A percentile compares a stretch with the other conserved stretches of the same genome.
phyloP scores from a whole-genome alignment of 1,140 invertebrate genomes.

The Sitophilus oryzae region DNA sequence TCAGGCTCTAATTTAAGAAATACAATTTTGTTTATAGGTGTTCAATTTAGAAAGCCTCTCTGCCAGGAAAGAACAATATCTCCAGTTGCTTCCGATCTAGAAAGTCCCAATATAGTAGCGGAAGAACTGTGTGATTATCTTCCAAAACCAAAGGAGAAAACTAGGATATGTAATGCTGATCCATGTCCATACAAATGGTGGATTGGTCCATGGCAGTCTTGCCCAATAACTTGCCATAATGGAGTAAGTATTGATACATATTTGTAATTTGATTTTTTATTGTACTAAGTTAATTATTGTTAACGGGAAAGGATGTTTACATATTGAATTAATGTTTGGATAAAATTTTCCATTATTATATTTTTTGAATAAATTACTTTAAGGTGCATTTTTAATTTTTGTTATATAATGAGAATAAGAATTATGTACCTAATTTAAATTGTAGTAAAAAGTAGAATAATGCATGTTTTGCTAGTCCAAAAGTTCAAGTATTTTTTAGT shows the following conservation, averaged over 20 bases:
- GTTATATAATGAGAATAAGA: no score
- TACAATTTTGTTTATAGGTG: conserved; percentile 25
- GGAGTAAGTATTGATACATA: conserved; percentile 28
- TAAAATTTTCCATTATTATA: no score
- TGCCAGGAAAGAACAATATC: conserved; percentile 60
- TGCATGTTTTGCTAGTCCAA: no score
- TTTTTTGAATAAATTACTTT: no score
- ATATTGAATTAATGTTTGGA: no score
- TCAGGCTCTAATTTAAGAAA: background rate
- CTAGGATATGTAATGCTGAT: conserved; percentile 60
- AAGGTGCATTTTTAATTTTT: no score
- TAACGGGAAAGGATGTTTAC: no score
- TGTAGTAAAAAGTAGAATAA: no score
- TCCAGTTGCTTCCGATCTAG: conserved; percentile 33
- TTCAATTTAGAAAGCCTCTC: conserved; percentile 55
- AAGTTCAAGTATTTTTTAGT: no score
- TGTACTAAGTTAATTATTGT: background rate
- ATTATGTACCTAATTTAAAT: no score
- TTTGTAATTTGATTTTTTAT: background rate
- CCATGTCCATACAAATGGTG: conserved; percentile 73
- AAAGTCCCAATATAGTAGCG: conserved; percentile 52
- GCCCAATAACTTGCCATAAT: conserved; percentile 64
- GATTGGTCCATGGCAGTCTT: conserved; percentile 77
- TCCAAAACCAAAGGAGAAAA: conserved; percentile 54
- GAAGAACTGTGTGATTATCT: conserved; percentile 58